These are phyloP conservation scores for Erethizon dorsatum DNA, from an alignment of 2,797 vertebrate species.

Conservation along the genomic window DNA sequence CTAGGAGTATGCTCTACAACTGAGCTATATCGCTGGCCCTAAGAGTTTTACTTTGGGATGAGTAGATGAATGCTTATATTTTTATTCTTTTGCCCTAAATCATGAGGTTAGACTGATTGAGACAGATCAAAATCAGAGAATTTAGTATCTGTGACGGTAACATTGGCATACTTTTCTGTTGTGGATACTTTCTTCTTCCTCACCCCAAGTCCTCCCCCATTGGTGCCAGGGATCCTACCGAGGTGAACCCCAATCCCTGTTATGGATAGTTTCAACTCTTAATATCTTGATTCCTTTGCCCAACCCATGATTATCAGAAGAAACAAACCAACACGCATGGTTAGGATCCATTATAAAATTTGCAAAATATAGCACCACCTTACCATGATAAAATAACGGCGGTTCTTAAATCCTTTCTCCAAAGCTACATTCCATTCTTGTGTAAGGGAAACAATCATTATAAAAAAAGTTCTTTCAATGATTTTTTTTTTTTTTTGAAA, in stretches of 20 bases:
- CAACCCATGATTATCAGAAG: slow-evolving; percentile 36
- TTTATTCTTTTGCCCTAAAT: slow-evolving; percentile 22
- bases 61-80: background rate
- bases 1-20: background rate
- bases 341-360: slow-evolving; percentile 46
- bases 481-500: slow-evolving; percentile 56
- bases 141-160: background rate
- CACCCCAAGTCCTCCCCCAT: background rate
- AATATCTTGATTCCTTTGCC: slow-evolving; percentile 58
- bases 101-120: background rate
- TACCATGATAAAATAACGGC: slow-evolving; percentile 57
- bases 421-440: slow-evolving; percentile 67
- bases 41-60: background rate
- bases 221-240: background rate
- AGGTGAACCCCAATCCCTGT: background rate
- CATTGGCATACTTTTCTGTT: background rate
- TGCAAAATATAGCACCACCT: slow-evolving; percentile 50
- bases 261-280: slow-evolving; percentile 41
- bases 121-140: slow-evolving; percentile 46
- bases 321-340: slow-evolving; percentile 64
- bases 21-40: background rate
- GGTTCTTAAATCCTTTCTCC: slow-evolving; percentile 58
- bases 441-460: slow-evolving; percentile 38
- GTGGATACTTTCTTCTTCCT: background rate
- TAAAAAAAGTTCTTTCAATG: slow-evolving; percentile 10